These are phyloP conservation scores for Ephydatia muelleri DNA, from an alignment of 37 sponge, comb jelly and placozoan species.

Conservation along the genomic window DNA sequence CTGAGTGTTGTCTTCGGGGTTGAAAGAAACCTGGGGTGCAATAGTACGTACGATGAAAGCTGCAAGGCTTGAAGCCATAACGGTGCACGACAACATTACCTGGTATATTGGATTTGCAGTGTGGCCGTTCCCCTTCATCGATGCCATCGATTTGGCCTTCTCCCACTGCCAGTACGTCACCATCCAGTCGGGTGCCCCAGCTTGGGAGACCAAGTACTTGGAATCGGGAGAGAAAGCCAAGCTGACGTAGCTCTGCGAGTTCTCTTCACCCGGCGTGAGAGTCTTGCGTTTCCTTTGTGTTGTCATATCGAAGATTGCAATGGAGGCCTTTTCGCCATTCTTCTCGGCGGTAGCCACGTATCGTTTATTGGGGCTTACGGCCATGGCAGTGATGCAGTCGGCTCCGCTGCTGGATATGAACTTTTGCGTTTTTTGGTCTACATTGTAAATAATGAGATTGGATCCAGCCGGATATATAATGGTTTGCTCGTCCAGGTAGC, in stretches of 20 bases:
- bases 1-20: slow-evolving; percentile 95
- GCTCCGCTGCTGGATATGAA: slow-evolving; percentile 74
- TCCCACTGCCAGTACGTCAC: slow-evolving; percentile 97
- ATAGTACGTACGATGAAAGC: too few relatives aligned
- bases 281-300: slow-evolving; percentile 78
- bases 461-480: slow-evolving; percentile 91
- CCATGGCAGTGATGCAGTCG: slow-evolving; percentile 80
- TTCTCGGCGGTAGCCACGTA: slow-evolving; percentile 95
- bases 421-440: slow-evolving; percentile 89
- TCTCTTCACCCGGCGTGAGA: slow-evolving; percentile 54
- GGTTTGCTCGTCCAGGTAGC: slow-evolving; percentile 92
- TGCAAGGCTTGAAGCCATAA: neutral
- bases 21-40: slow-evolving; percentile 99
- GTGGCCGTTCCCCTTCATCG: slow-evolving; percentile 68
- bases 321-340: slow-evolving; percentile 78
- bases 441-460: slow-evolving; percentile 88
- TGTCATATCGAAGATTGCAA: slow-evolving; percentile 85
- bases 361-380: slow-evolving; percentile 91
- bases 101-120: slow-evolving; percentile 71
- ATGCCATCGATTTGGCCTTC: slow-evolving; percentile 90
- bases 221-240: slow-evolving; percentile 96
- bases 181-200: slow-evolving; percentile 71
- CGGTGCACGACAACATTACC: slow-evolving; percentile 45
- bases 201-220: slow-evolving; percentile 89
- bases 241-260: slow-evolving; percentile 79